phyloP scores from a whole-genome alignment of 2,888 invertebrate species.

The Rotaria magnacalcarata region DNA sequence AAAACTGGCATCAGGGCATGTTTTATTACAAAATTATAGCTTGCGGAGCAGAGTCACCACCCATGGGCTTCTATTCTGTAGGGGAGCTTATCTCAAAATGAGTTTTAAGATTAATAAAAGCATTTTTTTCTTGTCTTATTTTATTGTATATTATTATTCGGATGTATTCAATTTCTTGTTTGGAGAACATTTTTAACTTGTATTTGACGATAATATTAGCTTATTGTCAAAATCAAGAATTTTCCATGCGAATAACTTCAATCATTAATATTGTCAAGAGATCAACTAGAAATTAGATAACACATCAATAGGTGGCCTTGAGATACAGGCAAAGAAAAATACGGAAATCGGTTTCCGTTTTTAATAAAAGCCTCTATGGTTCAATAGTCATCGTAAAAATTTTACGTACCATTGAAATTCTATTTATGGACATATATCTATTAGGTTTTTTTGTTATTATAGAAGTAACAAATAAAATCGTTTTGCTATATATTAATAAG shows the following conservation, averaged over 20 bases:
- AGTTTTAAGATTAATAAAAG: too few species aligned
- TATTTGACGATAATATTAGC: too few species aligned
- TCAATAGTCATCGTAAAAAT: neutral
- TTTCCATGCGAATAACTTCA: neutral
- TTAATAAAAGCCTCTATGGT: neutral
- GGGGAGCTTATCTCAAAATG: too few species aligned
- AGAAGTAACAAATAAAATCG: neutral
- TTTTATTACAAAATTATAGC: too few species aligned
- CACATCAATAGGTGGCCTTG: neutral
- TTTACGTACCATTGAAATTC: neutral
- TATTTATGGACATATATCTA: neutral
- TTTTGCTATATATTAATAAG: neutral
- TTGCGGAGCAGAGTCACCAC: too few species aligned
- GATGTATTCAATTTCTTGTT: too few species aligned
- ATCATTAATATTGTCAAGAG: neutral
- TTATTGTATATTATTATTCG: too few species aligned
- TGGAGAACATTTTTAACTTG: too few species aligned
- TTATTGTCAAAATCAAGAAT: neutral
- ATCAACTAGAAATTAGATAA: neutral
- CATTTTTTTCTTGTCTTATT: too few species aligned
- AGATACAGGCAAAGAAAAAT: neutral
- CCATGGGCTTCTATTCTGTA: too few species aligned
- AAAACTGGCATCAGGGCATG: too few species aligned
- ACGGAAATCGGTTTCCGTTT: slow-evolving; percentile 4
- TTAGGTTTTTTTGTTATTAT: neutral